Evolutionary conservation across 2,113 vertebrate species (phyloP).

Genomic region (Pteropus alecto): DNA sequence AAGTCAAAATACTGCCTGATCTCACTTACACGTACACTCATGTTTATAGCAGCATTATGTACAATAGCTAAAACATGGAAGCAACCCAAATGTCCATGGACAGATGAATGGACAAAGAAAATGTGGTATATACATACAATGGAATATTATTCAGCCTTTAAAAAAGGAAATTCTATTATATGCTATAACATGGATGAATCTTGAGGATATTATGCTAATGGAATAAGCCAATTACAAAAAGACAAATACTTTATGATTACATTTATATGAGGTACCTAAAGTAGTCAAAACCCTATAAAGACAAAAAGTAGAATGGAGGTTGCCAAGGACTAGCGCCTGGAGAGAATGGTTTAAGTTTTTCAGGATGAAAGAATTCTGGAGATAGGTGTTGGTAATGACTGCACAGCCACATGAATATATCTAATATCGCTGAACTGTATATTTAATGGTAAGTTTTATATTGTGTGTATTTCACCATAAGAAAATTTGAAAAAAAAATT

Average conservation of each 20-base stretch:
- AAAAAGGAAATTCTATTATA: background rate
- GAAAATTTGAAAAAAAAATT: background rate
- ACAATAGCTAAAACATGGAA: background rate
- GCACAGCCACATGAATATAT: background rate
- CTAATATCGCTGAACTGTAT: background rate
- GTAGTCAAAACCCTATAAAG: background rate
- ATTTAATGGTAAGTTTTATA: background rate
- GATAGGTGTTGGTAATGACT: background rate
- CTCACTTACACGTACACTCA: no score
- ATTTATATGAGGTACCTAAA: background rate
- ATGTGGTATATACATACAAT: no score
- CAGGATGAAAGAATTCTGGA: background rate
- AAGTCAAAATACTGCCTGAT: no score
- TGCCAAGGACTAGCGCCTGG: background rate
- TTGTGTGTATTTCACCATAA: background rate
- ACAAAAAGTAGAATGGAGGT: background rate
- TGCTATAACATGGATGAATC: background rate
- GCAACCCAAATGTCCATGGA: no score
- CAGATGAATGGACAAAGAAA: no score
- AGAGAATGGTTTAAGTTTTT: background rate
- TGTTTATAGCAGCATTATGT: slow-evolving; percentile 5
- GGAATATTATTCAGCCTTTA: background rate
- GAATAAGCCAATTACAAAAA: slow-evolving; percentile 1
- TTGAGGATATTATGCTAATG: background rate
- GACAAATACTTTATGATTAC: background rate